Conservation (phyloP, 2,888 invertebrate genomes). For the Alentia gelatinosa region DNA sequence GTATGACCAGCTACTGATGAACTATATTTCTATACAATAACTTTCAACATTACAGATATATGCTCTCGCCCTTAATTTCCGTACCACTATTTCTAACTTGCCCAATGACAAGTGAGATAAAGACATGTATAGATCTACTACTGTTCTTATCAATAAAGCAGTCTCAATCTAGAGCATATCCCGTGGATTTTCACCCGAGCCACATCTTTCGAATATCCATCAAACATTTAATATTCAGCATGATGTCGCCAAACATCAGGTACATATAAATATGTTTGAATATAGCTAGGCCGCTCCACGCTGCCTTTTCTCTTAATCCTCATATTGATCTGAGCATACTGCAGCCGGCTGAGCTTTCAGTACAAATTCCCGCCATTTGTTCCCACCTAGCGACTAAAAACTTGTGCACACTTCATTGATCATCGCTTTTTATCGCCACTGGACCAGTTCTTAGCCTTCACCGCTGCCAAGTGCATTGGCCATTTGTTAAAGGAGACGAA, state of each 20-base stretch:
- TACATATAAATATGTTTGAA: background rate
- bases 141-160: background rate
- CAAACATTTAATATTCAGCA: background rate
- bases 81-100: background rate
- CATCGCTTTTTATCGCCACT: background rate
- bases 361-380: background rate
- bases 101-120: background rate
- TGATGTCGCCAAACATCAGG: background rate
- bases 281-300: background rate
- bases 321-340: background rate
- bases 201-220: background rate
- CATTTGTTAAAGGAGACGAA: background rate
- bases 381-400: background rate
- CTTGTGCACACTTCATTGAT: background rate
- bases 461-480: background rate
- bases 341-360: background rate
- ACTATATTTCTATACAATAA: too few relatives aligned
- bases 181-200: background rate
- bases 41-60: background rate
- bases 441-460: background rate
- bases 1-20: too few relatives aligned
- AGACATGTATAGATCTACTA: background rate
- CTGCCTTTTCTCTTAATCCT: background rate
- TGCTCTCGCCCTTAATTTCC: background rate
- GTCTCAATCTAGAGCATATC: background rate